phyloP scores from a whole-genome alignment of 2,888 invertebrate genomes.

The Drosophila siamana region DNA sequence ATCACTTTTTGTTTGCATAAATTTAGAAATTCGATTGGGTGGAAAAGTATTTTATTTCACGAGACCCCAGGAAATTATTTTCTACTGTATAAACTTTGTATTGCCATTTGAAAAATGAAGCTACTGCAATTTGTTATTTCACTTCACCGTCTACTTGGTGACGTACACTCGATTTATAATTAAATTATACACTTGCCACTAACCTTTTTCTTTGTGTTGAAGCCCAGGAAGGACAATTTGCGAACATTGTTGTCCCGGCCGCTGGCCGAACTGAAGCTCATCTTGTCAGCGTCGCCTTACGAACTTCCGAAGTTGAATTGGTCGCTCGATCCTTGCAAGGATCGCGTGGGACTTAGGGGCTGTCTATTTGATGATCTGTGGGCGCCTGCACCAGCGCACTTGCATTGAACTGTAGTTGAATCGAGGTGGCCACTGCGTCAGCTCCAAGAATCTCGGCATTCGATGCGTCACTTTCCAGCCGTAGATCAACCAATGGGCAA shows the following conservation, averaged over 20 bases:
- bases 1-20: too few species aligned
- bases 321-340: neutral
- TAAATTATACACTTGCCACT: slow-evolving; percentile 55
- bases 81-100: neutral
- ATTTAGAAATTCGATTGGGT: too few species aligned
- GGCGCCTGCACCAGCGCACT: slow-evolving; percentile 50
- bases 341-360: neutral
- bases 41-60: too few species aligned
- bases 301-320: neutral
- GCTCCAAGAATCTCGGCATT: slow-evolving; percentile 82
- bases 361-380: slow-evolving; percentile 69
- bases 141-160: neutral
- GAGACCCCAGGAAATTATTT: neutral
- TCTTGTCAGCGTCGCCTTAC: slow-evolving; percentile 43
- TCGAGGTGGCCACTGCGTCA: slow-evolving; percentile 64
- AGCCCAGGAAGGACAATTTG: slow-evolving; percentile 91
- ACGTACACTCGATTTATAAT: slow-evolving; percentile 14
- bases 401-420: slow-evolving; percentile 57
- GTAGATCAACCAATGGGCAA: slow-evolving; percentile 8
- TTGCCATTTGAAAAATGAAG: neutral
- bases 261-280: slow-evolving; percentile 84
- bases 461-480: slow-evolving; percentile 52
- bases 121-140: neutral
- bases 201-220: slow-evolving; percentile 87
- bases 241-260: slow-evolving; percentile 87